Conservation (phyloP, 2,888 invertebrate genomes). For the Rutpela maculata region DNA sequence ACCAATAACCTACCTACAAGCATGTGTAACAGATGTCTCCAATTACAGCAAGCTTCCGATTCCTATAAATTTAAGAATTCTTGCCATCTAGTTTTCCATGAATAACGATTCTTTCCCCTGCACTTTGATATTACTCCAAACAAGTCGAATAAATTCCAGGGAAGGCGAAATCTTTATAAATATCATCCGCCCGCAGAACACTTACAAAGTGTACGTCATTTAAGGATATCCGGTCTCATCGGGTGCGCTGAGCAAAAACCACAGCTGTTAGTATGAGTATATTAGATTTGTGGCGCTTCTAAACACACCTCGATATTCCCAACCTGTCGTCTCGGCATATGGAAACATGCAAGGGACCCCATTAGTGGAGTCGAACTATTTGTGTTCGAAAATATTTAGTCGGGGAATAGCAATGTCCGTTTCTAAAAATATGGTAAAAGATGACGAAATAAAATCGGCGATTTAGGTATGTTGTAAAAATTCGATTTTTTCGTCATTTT, state of each 20-base stretch:
- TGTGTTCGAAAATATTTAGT: too few relatives aligned
- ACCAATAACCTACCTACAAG: background rate
- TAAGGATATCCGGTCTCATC: constrained; percentile 21
- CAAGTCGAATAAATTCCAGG: background rate
- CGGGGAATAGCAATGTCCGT: too few relatives aligned
- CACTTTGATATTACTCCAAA: background rate
- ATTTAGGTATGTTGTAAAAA: too few relatives aligned
- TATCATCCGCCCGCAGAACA: background rate
- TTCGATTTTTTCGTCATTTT: too few relatives aligned
- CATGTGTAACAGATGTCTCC: background rate
- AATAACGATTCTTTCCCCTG: background rate
- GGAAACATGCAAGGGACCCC: too few relatives aligned
- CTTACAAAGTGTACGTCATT: background rate
- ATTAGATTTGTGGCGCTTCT: constrained; percentile 1
- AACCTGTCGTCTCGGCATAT: background rate
- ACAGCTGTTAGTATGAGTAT: constrained; percentile 17
- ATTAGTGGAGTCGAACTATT: too few relatives aligned
- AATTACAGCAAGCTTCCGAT: background rate
- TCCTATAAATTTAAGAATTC: background rate
- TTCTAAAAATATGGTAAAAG: too few relatives aligned
- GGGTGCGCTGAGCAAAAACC: background rate
- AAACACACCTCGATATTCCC: background rate
- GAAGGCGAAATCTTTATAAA: constrained; percentile 5
- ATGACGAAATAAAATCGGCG: too few relatives aligned
- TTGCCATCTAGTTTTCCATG: background rate